phyloP scores from a whole-genome alignment of 2,113 vertebrate genomes.

The Myodes glareolus region DNA sequence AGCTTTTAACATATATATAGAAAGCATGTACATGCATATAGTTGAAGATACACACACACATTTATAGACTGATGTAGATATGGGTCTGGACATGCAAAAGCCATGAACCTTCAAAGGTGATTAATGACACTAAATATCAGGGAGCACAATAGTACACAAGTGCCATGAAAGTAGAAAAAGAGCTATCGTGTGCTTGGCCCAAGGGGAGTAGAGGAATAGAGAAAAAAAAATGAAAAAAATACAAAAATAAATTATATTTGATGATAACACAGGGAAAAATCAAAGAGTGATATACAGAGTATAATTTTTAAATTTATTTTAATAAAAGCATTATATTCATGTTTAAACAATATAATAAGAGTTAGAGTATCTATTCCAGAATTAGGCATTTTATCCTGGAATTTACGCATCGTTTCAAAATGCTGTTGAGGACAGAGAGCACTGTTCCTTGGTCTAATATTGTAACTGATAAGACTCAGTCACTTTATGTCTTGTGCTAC shows the following conservation, averaged over 20 bases:
- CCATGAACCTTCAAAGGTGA: neutral
- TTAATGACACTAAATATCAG: neutral
- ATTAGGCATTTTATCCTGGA: neutral
- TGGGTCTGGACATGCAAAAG: neutral
- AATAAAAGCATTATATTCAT: neutral
- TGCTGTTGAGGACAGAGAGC: neutral
- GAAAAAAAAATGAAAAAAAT: neutral
- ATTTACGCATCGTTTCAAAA: neutral
- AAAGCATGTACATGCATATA: too few relatives aligned
- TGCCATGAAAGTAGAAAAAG: neutral
- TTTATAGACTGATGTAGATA: neutral
- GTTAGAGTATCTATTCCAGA: neutral
- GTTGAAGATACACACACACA: too few relatives aligned
- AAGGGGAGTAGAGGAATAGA: too few relatives aligned
- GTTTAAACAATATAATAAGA: fast-evolving
- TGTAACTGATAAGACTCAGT: neutral
- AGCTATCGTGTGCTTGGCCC: too few relatives aligned
- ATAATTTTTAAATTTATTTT: neutral
- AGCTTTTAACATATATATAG: neutral
- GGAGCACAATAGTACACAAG: neutral
- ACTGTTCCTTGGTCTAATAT: fast-evolving
- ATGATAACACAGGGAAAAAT: neutral
- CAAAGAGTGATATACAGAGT: too few relatives aligned
- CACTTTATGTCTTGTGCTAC: neutral
- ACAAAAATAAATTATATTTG: neutral